Conservation (phyloP, 2,888 invertebrate genomes). For the Villa cingulata region DNA sequence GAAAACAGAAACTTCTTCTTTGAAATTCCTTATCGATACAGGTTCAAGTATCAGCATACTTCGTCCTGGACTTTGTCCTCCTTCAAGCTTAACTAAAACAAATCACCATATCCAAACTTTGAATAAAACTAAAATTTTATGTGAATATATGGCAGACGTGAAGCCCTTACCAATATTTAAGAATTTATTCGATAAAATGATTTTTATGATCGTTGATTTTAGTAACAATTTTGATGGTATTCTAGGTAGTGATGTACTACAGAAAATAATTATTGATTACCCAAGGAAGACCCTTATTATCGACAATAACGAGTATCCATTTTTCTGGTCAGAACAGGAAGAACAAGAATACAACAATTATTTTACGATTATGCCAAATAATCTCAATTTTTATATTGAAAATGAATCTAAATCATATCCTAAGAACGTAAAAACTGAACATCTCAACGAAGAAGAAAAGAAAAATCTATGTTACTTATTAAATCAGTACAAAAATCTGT, state of each 20-base stretch:
- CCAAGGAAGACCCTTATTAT: not conserved
- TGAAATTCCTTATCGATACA: slow-evolving; percentile 1
- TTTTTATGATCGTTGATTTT: not conserved
- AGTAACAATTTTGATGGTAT: not conserved
- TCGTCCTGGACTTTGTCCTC: not conserved
- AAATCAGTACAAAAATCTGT: not conserved
- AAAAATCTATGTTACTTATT: not conserved
- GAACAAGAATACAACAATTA: not conserved
- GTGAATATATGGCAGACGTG: not conserved
- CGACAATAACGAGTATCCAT: not conserved
- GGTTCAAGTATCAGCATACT: not conserved
- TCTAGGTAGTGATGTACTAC: not conserved
- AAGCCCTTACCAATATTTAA: too few species aligned
- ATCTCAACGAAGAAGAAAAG: slow-evolving; percentile 5
- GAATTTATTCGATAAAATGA: too few species aligned
- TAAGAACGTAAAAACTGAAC: not conserved
- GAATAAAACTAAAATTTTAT: not conserved
- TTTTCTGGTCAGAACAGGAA: slow-evolving; percentile 1
- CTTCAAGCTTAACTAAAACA: not conserved
- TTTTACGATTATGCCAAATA: not conserved
- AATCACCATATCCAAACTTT: not conserved
- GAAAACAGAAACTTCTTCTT: not conserved
- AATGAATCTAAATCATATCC: too few species aligned
- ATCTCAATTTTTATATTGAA: too few species aligned
- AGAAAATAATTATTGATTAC: slow-evolving; percentile 1